phyloP scores from a whole-genome alignment of 2,888 invertebrate species.

The Timema podura region DNA sequence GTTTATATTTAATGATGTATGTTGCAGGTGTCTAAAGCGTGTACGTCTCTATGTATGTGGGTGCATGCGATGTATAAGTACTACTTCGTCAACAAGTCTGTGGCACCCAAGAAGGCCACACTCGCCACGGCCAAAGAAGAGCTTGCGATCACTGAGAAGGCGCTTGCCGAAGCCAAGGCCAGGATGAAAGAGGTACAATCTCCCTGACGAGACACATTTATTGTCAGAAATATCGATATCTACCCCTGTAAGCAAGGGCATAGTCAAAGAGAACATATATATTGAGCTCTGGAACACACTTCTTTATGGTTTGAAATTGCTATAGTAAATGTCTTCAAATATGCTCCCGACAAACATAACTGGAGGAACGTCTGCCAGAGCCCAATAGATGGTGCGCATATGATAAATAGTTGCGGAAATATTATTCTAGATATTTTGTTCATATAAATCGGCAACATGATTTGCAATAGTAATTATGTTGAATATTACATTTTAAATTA shows the following conservation, averaged over 20 bases:
- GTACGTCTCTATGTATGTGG: slow-evolving; percentile 82
- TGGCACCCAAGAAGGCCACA: slow-evolving; percentile 86
- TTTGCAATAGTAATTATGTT: too few species aligned
- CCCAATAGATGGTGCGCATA: too few species aligned
- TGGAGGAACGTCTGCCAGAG: too few species aligned
- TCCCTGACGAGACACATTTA: neutral
- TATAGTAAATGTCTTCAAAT: neutral
- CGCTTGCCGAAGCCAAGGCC: slow-evolving; percentile 66
- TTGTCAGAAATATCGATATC: too few species aligned
- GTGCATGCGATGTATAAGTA: slow-evolving; percentile 91
- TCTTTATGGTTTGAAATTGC: neutral
- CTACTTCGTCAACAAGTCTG: slow-evolving; percentile 77
- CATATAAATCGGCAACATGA: too few species aligned
- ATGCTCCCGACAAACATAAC: neutral
- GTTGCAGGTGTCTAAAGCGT: slow-evolving; percentile 68
- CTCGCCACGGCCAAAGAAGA: slow-evolving; percentile 66
- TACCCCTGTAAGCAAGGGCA: neutral
- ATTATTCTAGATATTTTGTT: too few species aligned
- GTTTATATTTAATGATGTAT: too few species aligned
- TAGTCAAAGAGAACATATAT: neutral
- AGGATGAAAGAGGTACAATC: slow-evolving; percentile 64
- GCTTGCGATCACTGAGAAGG: slow-evolving; percentile 61
- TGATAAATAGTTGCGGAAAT: too few species aligned
- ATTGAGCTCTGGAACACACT: neutral
- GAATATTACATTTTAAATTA: too few species aligned